These are phyloP conservation scores for Podarcis siculus DNA, from an alignment of 2,797 vertebrate genomes.

Conservation along the genomic window DNA sequence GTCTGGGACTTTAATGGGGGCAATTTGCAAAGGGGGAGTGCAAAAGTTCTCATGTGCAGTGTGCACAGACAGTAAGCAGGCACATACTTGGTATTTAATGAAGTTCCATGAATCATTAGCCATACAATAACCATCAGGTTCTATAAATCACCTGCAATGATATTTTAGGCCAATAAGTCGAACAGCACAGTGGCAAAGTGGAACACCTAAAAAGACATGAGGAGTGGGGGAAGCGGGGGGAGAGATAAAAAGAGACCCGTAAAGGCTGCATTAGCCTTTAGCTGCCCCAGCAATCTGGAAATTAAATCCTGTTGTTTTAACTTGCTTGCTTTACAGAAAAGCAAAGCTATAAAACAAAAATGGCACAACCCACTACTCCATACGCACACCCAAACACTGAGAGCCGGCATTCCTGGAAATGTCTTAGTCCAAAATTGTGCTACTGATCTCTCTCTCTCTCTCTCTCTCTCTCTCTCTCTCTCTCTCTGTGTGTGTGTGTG, in stretches of 20 bases:
- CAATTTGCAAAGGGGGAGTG: slow-evolving; percentile 73
- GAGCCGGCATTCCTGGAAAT: slow-evolving; percentile 11
- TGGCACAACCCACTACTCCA: neutral
- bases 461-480: too few relatives aligned
- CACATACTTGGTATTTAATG: slow-evolving; percentile 73
- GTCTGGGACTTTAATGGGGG: slow-evolving; percentile 75
- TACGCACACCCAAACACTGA: neutral
- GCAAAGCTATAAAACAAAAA: slow-evolving; percentile 65
- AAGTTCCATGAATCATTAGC: slow-evolving; percentile 72
- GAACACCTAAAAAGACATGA: slow-evolving; percentile 42
- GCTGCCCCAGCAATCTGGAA: slow-evolving; percentile 51
- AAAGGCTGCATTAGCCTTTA: slow-evolving; percentile 11
- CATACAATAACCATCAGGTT: slow-evolving; percentile 65
- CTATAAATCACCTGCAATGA: slow-evolving; percentile 68
- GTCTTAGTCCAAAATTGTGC: neutral
- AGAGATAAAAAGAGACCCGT: slow-evolving; percentile 58
- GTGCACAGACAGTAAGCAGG: slow-evolving; percentile 77
- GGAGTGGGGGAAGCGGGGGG: slow-evolving; percentile 2
- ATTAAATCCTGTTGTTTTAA: slow-evolving; percentile 71
- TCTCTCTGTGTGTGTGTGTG: neutral
- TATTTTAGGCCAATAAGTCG: slow-evolving; percentile 34
- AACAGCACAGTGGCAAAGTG: slow-evolving; percentile 37
- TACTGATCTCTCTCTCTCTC: neutral
- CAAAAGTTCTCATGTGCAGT: slow-evolving; percentile 75
- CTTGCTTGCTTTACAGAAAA: slow-evolving; percentile 67